phyloP scores from a whole-genome alignment of 2,797 vertebrate genomes.

The Onychomys arenicola region DNA sequence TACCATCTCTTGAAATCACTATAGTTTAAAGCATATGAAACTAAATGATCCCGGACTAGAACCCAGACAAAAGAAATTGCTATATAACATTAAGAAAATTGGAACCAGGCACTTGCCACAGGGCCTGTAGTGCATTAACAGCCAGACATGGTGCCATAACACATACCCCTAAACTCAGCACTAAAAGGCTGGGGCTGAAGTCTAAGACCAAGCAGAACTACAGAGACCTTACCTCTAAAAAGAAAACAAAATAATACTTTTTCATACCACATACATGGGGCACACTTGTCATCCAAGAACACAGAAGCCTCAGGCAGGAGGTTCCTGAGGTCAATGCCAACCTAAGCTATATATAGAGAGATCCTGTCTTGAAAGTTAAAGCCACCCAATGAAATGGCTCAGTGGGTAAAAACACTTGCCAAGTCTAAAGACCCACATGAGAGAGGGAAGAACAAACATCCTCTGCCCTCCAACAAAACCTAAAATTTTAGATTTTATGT shows the following conservation, averaged over 20 bases:
- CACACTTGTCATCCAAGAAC: neutral
- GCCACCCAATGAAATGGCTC: no score
- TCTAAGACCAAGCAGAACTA: no score
- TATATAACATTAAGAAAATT: slow-evolving; percentile 27
- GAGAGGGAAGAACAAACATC: no score
- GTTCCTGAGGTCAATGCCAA: neutral
- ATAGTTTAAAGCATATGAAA: slow-evolving; percentile 22
- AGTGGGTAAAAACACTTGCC: no score
- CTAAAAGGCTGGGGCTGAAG: no score
- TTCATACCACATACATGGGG: neutral
- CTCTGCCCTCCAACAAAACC: no score
- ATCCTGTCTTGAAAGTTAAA: no score
- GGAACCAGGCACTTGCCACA: neutral
- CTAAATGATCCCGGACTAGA: neutral
- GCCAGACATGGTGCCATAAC: no score
- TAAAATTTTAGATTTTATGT: no score
- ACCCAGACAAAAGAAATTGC: neutral
- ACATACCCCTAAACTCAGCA: neutral
- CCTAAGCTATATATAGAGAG: neutral
- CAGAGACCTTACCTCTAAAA: no score
- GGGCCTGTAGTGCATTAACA: neutral
- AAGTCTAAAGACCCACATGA: no score
- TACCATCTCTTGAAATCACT: neutral
- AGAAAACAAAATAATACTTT: neutral
- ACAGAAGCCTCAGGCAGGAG: neutral